Evolutionary conservation across 1,140 invertebrate genomes (phyloP).

Genomic region (Orius laevigatus): DNA sequence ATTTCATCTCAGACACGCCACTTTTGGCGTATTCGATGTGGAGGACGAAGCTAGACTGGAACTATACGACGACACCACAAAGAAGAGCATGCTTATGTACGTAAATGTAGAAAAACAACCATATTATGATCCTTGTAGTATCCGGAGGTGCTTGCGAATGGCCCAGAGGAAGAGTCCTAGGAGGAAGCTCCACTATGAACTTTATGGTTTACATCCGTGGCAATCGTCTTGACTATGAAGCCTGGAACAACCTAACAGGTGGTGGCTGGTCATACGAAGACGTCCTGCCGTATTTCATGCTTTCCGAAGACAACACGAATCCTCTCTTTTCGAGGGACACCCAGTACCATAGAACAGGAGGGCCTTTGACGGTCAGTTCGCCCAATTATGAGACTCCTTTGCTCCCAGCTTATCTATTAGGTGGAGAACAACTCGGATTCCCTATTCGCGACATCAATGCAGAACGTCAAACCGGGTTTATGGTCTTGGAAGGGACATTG

Average conservation of each 20-base stretch:
- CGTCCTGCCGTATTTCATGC: constrained; percentile 23
- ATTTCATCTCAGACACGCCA: constrained; percentile 18
- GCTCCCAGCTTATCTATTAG: neutral
- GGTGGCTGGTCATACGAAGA: constrained; percentile 33
- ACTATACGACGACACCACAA: constrained; percentile 26
- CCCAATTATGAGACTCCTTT: neutral
- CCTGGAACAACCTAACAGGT: constrained; percentile 1
- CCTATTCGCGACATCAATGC: neutral
- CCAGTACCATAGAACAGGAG: neutral
- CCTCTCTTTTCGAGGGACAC: neutral
- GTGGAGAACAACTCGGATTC: neutral
- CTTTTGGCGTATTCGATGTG: constrained; percentile 20
- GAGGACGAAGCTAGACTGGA: constrained; percentile 25
- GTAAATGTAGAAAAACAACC: too few species aligned
- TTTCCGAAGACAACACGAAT: neutral
- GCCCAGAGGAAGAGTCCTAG: constrained; percentile 35
- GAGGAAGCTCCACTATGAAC: constrained; percentile 43
- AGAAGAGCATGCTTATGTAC: constrained; percentile 8
- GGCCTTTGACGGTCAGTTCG: neutral
- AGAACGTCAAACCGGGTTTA: neutral
- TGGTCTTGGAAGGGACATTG: neutral
- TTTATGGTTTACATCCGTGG: constrained; percentile 45
- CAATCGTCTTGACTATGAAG: constrained; percentile 36
- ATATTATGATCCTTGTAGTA: too few species aligned
- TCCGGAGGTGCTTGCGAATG: too few species aligned